Conservation (phyloP, 1,140 invertebrate genomes). For the Drosophila novamexicana region DNA sequence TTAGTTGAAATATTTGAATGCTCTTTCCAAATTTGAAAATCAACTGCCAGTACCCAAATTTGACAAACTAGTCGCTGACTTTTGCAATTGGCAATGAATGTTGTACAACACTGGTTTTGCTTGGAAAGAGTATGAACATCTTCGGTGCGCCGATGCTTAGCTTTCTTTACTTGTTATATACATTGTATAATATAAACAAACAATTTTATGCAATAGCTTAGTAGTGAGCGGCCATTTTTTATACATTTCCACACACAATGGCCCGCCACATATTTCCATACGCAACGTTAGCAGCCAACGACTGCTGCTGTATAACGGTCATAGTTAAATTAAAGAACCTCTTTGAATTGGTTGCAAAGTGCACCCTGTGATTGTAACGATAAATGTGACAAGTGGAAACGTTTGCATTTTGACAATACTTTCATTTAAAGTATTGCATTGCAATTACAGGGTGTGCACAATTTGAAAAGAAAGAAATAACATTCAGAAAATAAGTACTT, state of each 20-base stretch:
- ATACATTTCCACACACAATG: slow-evolving; percentile 23
- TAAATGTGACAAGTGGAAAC: background rate
- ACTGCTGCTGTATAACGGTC: slow-evolving; percentile 59
- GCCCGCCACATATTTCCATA: background rate
- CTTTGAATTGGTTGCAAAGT: slow-evolving; percentile 19
- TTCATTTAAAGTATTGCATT: slow-evolving; percentile 1
- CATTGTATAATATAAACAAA: slow-evolving; percentile 16
- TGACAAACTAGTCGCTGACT: slow-evolving; percentile 23
- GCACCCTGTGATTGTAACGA: slow-evolving; percentile 3
- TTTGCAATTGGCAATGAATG: background rate
- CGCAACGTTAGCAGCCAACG: slow-evolving; percentile 52
- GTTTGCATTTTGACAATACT: slow-evolving; percentile 3
- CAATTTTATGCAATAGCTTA: slow-evolving; percentile 32
- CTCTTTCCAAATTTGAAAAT: slow-evolving; percentile 40
- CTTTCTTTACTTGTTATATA: slow-evolving; percentile 56
- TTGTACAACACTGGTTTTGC: background rate
- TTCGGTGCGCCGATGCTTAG: slow-evolving; percentile 48
- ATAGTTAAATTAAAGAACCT: slow-evolving; percentile 57
- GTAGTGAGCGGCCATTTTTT: slow-evolving; percentile 19
- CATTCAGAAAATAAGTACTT: slow-evolving; percentile 34
- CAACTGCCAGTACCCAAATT: background rate
- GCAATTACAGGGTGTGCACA: slow-evolving; percentile 2
- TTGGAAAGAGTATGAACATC: slow-evolving; percentile 24
- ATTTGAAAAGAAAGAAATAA: slow-evolving; percentile 7
- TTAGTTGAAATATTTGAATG: slow-evolving; percentile 50